These are phyloP conservation scores for Prionailurus viverrinus DNA, from an alignment of 2,113 vertebrate species.

Conservation along the genomic window DNA sequence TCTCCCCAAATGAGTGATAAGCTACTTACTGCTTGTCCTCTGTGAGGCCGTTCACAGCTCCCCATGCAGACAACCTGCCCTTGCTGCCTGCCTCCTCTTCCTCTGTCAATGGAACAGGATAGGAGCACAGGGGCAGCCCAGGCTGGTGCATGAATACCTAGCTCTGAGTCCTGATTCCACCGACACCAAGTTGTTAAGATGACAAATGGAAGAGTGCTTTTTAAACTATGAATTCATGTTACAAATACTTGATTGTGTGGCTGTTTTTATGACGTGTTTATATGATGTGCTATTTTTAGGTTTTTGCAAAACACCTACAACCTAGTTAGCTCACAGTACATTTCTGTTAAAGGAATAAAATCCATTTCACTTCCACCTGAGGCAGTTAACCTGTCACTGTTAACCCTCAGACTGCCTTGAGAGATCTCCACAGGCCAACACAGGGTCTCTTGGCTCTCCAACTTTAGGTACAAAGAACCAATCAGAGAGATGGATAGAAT, in stretches of 20 bases:
- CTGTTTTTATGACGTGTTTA: neutral
- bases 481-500: neutral
- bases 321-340: neutral
- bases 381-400: neutral
- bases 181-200: neutral
- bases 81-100: no score
- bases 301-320: neutral
- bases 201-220: neutral
- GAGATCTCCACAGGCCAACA: neutral
- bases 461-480: neutral
- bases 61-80: neutral
- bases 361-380: neutral
- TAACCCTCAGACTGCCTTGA: neutral
- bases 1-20: neutral
- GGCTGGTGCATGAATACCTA: accelerated
- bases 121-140: neutral
- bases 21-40: neutral
- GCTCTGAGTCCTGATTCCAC: neutral
- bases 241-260: neutral
- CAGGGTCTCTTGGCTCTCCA: neutral
- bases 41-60: neutral
- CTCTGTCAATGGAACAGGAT: neutral
- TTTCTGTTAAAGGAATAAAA: neutral
- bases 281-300: neutral
- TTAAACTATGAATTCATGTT: neutral